A percentile compares a stretch with the other conserved stretches of the same genome.
Evolutionary conservation across 2,113 vertebrate genomes (phyloP).

Genomic region (Pogonocichla stellata): DNA sequence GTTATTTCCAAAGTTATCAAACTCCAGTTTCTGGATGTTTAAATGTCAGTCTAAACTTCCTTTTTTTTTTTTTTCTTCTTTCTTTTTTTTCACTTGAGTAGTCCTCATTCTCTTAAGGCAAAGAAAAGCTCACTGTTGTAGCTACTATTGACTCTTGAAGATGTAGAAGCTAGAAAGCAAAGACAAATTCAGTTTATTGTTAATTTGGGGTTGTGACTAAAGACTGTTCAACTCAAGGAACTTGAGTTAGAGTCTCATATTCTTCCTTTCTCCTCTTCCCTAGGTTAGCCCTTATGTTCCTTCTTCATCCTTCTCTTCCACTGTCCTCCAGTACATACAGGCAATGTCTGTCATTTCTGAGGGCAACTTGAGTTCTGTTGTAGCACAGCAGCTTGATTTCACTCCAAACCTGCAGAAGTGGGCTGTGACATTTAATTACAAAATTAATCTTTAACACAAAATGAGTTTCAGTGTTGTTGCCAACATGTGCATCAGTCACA

Average conservation of each 20-base stretch:
- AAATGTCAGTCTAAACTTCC: neutral
- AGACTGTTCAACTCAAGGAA: neutral
- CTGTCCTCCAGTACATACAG: neutral
- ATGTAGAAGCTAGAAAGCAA: neutral
- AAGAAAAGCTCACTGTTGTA: neutral
- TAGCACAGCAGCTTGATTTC: neutral
- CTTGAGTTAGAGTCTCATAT: neutral
- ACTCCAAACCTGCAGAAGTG: neutral
- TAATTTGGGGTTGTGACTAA: neutral
- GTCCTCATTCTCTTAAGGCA: neutral
- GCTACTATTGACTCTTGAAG: neutral
- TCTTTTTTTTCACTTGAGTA: neutral
- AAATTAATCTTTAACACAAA: neutral
- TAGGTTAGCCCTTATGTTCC: neutral
- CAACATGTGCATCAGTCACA: neutral
- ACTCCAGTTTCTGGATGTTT: neutral
- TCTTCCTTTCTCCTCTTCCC: neutral
- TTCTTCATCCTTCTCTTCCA: neutral
- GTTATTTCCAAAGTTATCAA: neutral
- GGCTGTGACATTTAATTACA: neutral
- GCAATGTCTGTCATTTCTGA: neutral
- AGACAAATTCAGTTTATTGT: neutral
- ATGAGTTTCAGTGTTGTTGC: neutral
- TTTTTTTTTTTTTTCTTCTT: no score
- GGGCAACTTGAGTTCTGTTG: neutral